These are phyloP conservation scores for Malurus melanocephalus DNA, from an alignment of 2,113 vertebrate genomes.

Conservation along the genomic window DNA sequence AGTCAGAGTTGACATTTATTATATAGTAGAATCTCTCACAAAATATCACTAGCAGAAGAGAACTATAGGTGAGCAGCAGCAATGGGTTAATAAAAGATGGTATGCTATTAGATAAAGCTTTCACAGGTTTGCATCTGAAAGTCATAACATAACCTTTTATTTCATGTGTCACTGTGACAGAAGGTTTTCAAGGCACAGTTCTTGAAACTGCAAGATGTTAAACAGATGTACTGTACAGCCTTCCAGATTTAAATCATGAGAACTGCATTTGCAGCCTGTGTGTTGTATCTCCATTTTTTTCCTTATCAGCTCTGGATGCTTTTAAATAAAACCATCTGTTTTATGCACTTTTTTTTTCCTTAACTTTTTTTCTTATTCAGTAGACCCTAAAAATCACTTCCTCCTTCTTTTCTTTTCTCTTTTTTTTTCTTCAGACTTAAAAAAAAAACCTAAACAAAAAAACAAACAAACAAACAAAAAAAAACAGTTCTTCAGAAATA, in stretches of 20 bases:
- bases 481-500: slow-evolving; percentile 18
- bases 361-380: neutral
- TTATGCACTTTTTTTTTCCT: neutral
- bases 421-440: neutral
- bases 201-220: slow-evolving; percentile 75
- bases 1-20: neutral
- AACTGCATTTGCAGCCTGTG: slow-evolving; percentile 64
- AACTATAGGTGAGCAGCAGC: slow-evolving; percentile 40
- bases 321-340: slow-evolving; percentile 44
- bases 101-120: slow-evolving; percentile 66
- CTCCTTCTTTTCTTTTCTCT: neutral
- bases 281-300: slow-evolving; percentile 38
- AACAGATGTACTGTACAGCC: slow-evolving; percentile 70
- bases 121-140: slow-evolving; percentile 76
- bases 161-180: slow-evolving; percentile 68
- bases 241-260: slow-evolving; percentile 70
- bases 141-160: slow-evolving; percentile 75
- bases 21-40: slow-evolving; percentile 1
- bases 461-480: slow-evolving; percentile 4
- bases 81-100: slow-evolving; percentile 65
- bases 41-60: neutral
- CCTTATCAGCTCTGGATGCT: slow-evolving; percentile 62
- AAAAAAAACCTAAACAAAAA: slow-evolving; percentile 5
- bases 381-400: slow-evolving; percentile 11
- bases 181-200: slow-evolving; percentile 71